Conservation (phyloP, 2,113 vertebrate genomes). For the Athene noctua region DNA sequence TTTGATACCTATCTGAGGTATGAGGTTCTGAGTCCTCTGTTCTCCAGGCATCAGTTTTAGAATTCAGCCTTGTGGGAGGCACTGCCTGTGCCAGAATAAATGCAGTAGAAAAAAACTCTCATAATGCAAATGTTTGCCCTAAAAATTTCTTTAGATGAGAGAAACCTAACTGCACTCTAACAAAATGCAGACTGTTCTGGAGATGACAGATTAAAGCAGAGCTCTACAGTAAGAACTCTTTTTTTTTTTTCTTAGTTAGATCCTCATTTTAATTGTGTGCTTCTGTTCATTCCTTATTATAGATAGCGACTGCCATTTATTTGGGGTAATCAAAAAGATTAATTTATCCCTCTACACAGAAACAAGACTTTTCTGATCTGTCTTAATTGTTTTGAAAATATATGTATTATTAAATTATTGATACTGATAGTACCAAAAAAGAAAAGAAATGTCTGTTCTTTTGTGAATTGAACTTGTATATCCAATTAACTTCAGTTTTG, state of each 20-base stretch:
- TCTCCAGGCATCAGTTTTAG: neutral
- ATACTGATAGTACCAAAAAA: neutral
- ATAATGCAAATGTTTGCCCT: neutral
- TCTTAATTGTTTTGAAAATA: neutral
- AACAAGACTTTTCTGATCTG: neutral
- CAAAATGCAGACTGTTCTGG: neutral
- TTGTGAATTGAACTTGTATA: neutral
- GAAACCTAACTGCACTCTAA: neutral
- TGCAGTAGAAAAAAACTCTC: neutral
- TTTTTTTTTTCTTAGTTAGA: neutral
- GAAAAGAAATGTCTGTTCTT: neutral
- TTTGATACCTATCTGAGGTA: neutral
- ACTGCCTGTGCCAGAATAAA: neutral
- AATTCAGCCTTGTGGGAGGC: neutral
- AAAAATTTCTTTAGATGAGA: neutral
- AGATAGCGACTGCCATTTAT: neutral
- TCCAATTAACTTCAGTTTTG: neutral
- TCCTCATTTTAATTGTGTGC: neutral
- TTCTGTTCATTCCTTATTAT: neutral
- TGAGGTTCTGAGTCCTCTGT: neutral
- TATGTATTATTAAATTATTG: neutral
- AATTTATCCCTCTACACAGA: neutral
- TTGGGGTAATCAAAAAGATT: neutral
- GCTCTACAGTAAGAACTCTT: neutral
- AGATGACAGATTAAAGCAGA: neutral